phyloP scores from a whole-genome alignment of 2,888 invertebrate species.

The Meloe dianella region DNA sequence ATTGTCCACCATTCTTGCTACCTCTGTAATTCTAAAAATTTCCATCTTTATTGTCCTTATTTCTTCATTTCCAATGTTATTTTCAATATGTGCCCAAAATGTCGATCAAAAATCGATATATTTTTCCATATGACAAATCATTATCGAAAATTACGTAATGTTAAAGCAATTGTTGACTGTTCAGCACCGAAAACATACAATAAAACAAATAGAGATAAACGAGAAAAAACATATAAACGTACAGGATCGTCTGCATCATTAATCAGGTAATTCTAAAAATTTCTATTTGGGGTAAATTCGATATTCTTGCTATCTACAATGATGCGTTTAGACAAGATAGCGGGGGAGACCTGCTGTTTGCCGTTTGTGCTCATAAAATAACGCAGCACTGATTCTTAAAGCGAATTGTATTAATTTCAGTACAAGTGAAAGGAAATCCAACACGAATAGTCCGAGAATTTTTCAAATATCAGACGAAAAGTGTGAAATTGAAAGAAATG shows the following conservation, averaged over 20 bases:
- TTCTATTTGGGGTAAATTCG: no score
- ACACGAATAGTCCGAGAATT: neutral
- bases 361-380: no score
- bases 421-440: neutral
- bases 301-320: no score
- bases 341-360: no score
- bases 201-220: slow-evolving; percentile 23
- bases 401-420: neutral
- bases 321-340: no score
- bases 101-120: slow-evolving; percentile 40
- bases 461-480: neutral
- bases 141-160: slow-evolving; percentile 55
- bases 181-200: slow-evolving; percentile 47
- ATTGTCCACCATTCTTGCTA: neutral
- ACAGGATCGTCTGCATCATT: neutral
- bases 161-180: slow-evolving; percentile 56
- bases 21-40: neutral
- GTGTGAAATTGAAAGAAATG: neutral
- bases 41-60: neutral
- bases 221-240: neutral
- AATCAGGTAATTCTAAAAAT: neutral
- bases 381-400: no score
- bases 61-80: neutral
- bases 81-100: neutral
- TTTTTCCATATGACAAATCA: slow-evolving; percentile 60